Percentiles rank a stretch among this genome's conserved stretches.
phyloP scores from a whole-genome alignment of 2,888 invertebrate genomes.

The Philereme vetulata region DNA sequence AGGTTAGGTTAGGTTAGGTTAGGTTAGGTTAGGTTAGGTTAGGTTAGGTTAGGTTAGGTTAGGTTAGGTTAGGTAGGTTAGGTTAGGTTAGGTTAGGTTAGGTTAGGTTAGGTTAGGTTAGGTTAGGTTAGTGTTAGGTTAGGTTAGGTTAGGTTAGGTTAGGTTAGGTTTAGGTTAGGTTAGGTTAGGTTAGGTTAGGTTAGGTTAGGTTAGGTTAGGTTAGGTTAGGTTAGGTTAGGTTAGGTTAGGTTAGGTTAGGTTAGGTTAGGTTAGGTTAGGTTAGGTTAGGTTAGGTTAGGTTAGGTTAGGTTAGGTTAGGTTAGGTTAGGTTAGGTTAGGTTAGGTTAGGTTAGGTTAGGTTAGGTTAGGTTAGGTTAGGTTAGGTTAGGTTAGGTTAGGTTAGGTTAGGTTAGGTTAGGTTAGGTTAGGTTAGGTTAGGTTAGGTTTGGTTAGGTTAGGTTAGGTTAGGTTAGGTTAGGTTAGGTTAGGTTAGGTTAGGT shows the following conservation, averaged over 20 bases:
- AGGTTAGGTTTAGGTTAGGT: too few species aligned
- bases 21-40: conserved; percentile 37
- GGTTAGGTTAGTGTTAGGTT: too few species aligned
- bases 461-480: conserved; percentile 38
- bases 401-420: conserved; percentile 38
- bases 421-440: conserved; percentile 35
- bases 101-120: conserved; percentile 36
- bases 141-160: too few species aligned
- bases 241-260: conserved; percentile 32
- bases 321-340: conserved; percentile 32
- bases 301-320: conserved; percentile 41
- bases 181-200: conserved; percentile 35
- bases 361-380: conserved; percentile 38
- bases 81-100: conserved; percentile 37
- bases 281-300: conserved; percentile 39
- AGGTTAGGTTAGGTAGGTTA: conserved; percentile 37
- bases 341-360: conserved; percentile 34
- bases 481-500: conserved; percentile 39
- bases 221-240: conserved; percentile 34
- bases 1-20: conserved; percentile 33
- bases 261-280: conserved; percentile 25
- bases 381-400: conserved; percentile 37
- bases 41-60: conserved; percentile 39
- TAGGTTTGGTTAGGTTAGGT: neutral
- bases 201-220: conserved; percentile 39